Base-by-base conservation (phyloP, 1,140 invertebrate species). In the Saccostrea cuccullata region DNA sequence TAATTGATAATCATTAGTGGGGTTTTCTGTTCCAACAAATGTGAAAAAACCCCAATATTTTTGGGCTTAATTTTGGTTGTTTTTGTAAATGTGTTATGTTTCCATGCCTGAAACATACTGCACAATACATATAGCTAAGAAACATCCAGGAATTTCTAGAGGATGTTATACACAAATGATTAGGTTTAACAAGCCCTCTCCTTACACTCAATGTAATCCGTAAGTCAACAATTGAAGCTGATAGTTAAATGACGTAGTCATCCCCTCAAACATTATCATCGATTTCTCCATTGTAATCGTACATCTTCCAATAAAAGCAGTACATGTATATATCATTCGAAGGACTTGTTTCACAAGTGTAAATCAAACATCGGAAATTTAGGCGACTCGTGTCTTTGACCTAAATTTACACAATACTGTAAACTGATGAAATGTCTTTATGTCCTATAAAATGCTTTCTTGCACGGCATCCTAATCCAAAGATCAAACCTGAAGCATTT, bases 251-350 rank as follows among this genome's bases (percentile, higher is more conserved):
- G 26, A 30, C 13, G 70, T 11, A 5, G 58, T 64, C 70, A 15
- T 77, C 70, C 26, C 15, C 70, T 77, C 70, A 26, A 77, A 77
- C 70, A 36, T 77, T 77, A 77, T 9, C 26, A 30, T 77, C 70
- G 12, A 15, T 2, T 1, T 36, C 26, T 77, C 70, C 15, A 17
- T 77, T 77, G 70, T 77, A 30, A 77, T 4, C 23, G 2, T 77
- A 1, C 70, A 26, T 47, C 47, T 47, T 2, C 47, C 47, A 47
- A 47, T 47, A 8, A 47, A 8, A 47, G 47, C 47, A 47, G 47
- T 47, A 47, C 47, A 47, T 47, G 47, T 47, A 47, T 47, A 47
- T 47, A n/a, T 20, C 58, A 20, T 20, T 64, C 17, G 15, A 64
- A 77, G 70, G 15, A 23, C 70, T 77, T 11, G 47, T 47, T 77